Evolutionary conservation across 2,113 vertebrate genomes (phyloP).

Genomic region (Corythornis vintsioides): DNA sequence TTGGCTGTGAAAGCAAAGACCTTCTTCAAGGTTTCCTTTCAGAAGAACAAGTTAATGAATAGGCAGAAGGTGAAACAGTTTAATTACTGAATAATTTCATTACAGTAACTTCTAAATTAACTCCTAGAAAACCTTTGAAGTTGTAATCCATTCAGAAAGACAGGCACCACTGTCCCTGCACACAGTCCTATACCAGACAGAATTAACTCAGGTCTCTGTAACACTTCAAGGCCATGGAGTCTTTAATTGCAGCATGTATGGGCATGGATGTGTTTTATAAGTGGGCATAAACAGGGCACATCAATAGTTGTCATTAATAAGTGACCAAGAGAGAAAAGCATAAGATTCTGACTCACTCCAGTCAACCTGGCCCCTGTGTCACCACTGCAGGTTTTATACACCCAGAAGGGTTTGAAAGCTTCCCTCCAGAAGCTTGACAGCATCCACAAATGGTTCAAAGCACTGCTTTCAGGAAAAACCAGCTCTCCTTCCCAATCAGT

Average conservation of each 20-base stretch:
- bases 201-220: not conserved
- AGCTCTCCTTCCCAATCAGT: not conserved
- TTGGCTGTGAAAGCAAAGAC: not conserved
- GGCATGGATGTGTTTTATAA: not conserved
- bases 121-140: not conserved
- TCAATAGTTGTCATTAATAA: conserved; percentile 12
- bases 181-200: not conserved
- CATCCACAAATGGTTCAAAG: not conserved
- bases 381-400: not conserved
- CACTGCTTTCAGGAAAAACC: not conserved
- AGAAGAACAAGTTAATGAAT: not conserved
- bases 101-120: not conserved
- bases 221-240: not conserved
- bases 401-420: not conserved
- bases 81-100: not conserved
- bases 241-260: not conserved
- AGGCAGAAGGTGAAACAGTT: not conserved
- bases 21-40: not conserved
- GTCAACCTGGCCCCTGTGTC: not conserved
- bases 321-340: not conserved
- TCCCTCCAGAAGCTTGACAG: not conserved
- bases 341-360: not conserved
- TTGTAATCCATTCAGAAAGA: not conserved
- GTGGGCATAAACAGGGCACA: not conserved
- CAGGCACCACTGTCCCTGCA: not conserved